Percentiles rank a stretch among this genome's conserved stretches.
These are phyloP conservation scores for Pachyseris speciosa DNA, from an alignment of 64 coral and sea anemone genomes.

Conservation along the genomic window DNA sequence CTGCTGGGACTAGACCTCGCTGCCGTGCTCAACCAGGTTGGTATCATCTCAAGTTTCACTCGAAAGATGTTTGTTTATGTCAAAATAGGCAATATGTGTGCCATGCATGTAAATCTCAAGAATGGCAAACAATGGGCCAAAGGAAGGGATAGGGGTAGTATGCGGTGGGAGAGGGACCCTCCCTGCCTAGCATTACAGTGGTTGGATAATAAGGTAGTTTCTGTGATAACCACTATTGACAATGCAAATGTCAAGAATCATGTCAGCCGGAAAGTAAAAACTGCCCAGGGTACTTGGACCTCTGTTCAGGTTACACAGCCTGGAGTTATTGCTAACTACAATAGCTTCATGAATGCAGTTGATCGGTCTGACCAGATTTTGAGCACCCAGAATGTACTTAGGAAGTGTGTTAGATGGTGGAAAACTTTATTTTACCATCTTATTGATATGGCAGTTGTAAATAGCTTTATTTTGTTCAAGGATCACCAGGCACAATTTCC, in stretches of 20 bases:
- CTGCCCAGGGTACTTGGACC: neutral
- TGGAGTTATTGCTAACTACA: neutral
- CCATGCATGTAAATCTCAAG: neutral
- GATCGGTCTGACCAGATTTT: constrained; percentile 44
- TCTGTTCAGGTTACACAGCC: neutral
- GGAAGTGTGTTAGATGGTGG: constrained; percentile 25
- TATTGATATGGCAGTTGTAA: constrained; percentile 42
- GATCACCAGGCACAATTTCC: constrained; percentile 1
- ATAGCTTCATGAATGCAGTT: constrained; percentile 15
- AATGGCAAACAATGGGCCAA: constrained; percentile 25
- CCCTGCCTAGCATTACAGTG: constrained; percentile 21
- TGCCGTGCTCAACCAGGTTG: no score
- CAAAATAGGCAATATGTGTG: no score
- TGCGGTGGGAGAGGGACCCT: constrained; percentile 47
- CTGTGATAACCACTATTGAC: constrained; percentile 42
- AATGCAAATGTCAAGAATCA: constrained; percentile 26
- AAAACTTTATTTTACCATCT: constrained; percentile 37
- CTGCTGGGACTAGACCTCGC: no score
- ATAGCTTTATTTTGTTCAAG: constrained; percentile 47
- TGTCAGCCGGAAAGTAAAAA: constrained; percentile 17
- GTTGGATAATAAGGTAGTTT: constrained; percentile 15
- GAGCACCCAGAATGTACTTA: neutral
- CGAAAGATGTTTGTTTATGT: no score
- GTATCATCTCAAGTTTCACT: no score
- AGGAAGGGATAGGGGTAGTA: constrained; percentile 1